These are phyloP conservation scores for Agrochola lota DNA, from an alignment of 2,888 invertebrate genomes.

Conservation along the genomic window DNA sequence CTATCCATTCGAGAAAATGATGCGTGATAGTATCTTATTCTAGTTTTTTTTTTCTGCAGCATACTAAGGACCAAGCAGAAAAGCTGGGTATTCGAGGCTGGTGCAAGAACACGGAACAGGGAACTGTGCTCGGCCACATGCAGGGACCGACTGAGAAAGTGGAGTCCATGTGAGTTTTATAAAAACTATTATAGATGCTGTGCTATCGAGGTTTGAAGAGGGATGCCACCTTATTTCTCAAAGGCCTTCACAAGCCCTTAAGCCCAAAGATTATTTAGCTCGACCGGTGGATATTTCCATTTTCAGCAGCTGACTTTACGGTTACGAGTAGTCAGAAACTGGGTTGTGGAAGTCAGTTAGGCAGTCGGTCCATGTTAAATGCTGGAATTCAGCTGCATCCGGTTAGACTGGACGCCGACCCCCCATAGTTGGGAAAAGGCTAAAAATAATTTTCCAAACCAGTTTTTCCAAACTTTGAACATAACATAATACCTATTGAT, in stretches of 20 bases:
- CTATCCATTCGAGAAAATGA: no score
- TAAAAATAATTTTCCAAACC: neutral
- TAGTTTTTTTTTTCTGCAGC: constrained; percentile 81
- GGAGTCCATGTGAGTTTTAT: constrained; percentile 91
- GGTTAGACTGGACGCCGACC: no score
- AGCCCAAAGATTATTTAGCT: neutral
- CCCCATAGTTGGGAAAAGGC: neutral
- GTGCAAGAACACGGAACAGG: constrained; percentile 93
- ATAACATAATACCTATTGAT: constrained; percentile 7
- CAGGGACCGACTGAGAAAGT: constrained; percentile 91
- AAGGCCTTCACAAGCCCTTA: neutral
- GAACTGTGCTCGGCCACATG: constrained; percentile 92
- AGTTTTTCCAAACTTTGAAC: neutral
- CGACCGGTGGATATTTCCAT: neutral
- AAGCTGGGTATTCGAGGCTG: constrained; percentile 92
- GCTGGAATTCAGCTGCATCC: neutral
- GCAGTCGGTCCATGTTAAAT: neutral
- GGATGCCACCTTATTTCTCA: neutral
- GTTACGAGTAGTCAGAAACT: neutral
- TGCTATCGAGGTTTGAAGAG: neutral
- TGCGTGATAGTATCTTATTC: neutral
- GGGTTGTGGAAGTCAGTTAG: neutral
- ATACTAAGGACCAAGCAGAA: constrained; percentile 92
- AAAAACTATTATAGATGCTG: neutral
- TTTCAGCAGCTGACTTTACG: no score